phyloP scores from a whole-genome alignment of 2,797 vertebrate species.

The Eulemur mongoz region DNA sequence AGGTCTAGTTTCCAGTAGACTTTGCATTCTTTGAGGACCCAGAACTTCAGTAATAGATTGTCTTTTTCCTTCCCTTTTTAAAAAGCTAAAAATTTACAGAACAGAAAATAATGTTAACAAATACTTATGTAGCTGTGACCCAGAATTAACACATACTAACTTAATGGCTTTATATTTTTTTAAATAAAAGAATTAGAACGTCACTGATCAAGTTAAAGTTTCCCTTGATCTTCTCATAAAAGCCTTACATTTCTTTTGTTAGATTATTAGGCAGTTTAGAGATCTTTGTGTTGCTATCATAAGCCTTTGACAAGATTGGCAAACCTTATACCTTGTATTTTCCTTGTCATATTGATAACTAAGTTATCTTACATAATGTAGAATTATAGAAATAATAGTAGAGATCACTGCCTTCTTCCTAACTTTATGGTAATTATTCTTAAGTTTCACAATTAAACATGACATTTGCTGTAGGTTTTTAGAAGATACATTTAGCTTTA shows the following conservation, averaged over 20 bases:
- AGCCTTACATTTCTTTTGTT: not conserved
- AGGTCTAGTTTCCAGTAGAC: not conserved
- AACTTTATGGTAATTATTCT: constrained; percentile 1
- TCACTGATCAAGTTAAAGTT: not conserved
- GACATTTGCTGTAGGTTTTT: constrained; percentile 10
- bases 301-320: not conserved
- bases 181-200: not conserved
- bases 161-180: not conserved
- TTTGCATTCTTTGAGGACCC: not conserved
- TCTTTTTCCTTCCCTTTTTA: not conserved
- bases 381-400: not conserved
- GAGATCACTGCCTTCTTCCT: not conserved
- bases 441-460: constrained; percentile 19
- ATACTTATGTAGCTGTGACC: not conserved
- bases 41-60: not conserved
- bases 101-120: constrained; percentile 1
- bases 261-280: not conserved
- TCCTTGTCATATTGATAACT: not conserved
- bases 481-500: constrained; percentile 1
- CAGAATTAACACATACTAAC: not conserved
- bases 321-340: not conserved
- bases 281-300: not conserved
- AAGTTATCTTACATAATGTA: not conserved
- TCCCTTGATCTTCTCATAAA: not conserved
- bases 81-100: constrained; percentile 2